Percentiles rank a stretch among this genome's conserved stretches.
These are phyloP conservation scores for Apodemia zela DNA, from an alignment of 2,888 invertebrate species.

Conservation along the genomic window DNA sequence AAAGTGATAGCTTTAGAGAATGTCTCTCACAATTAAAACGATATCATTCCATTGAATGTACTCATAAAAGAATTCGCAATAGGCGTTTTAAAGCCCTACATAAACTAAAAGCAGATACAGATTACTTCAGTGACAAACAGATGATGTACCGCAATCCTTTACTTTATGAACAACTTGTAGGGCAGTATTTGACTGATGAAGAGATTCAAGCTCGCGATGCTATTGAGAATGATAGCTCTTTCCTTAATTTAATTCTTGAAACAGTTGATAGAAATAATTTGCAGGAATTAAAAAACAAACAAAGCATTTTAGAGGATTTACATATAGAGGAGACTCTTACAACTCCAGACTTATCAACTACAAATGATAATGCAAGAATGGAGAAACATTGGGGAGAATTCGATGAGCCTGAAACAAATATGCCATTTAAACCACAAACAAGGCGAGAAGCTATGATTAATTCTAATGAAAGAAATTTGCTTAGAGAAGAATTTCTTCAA, in stretches of 20 bases:
- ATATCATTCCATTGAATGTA: conserved; percentile 74
- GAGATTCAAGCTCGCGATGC: conserved; percentile 85
- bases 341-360: neutral
- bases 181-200: conserved; percentile 89
- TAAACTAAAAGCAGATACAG: conserved; percentile 83
- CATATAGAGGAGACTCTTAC: neutral
- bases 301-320: conserved; percentile 70
- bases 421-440: conserved; percentile 48
- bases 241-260: conserved; percentile 89
- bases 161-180: conserved; percentile 93
- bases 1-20: conserved; percentile 76
- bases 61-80: conserved; percentile 84
- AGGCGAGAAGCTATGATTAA: conserved; percentile 64
- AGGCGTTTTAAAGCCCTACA: conserved; percentile 91
- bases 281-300: conserved; percentile 81
- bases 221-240: conserved; percentile 79
- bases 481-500: conserved; percentile 90
- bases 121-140: conserved; percentile 94
- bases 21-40: conserved; percentile 82
- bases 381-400: conserved; percentile 79
- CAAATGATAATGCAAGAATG: conserved; percentile 25
- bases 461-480: conserved; percentile 81
- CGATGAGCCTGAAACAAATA: conserved; percentile 61
- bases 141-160: conserved; percentile 96
- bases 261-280: conserved; percentile 88